A percentile compares a stretch with the other conserved stretches of the same genome.
Evolutionary conservation across 2,888 invertebrate genomes (phyloP).

Genomic region (Heliconius erato): DNA sequence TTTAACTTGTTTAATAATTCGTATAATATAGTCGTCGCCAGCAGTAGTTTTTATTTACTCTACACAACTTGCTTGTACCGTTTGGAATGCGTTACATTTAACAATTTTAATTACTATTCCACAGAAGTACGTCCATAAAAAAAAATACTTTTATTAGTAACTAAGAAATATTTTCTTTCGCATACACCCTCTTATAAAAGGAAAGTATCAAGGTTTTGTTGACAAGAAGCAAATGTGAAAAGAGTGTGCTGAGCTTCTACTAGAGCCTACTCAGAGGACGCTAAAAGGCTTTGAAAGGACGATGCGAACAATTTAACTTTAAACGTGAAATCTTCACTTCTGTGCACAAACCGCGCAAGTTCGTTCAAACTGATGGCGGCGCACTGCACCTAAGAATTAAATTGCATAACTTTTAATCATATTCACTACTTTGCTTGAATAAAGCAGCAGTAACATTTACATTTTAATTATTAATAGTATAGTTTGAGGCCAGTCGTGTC

Average conservation of each 20-base stretch:
- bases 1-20: background rate
- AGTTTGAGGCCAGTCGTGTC: too few species aligned
- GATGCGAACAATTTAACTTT: conserved; percentile 48
- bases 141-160: background rate
- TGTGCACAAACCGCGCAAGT: conserved; percentile 24
- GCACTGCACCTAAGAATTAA: conserved; percentile 2
- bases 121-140: background rate
- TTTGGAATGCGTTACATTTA: background rate
- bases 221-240: conserved; percentile 43
- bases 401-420: conserved; percentile 24
- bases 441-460: background rate
- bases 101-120: background rate
- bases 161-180: background rate
- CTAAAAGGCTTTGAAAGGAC: conserved; percentile 49
- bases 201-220: conserved; percentile 42
- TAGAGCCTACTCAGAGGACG: conserved; percentile 40
- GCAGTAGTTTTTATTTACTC: background rate
- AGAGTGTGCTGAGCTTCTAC: conserved; percentile 42
- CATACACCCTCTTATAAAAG: conserved; percentile 30
- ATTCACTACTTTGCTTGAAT: background rate
- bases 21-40: background rate
- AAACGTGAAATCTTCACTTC: conserved; percentile 39
- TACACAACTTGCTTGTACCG: background rate
- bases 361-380: conserved; percentile 25
- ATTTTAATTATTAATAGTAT: background rate